A percentile compares a stretch with the other conserved stretches of the same genome.
Conservation (phyloP, 2,888 invertebrate species). For the Baccha elongata region DNA sequence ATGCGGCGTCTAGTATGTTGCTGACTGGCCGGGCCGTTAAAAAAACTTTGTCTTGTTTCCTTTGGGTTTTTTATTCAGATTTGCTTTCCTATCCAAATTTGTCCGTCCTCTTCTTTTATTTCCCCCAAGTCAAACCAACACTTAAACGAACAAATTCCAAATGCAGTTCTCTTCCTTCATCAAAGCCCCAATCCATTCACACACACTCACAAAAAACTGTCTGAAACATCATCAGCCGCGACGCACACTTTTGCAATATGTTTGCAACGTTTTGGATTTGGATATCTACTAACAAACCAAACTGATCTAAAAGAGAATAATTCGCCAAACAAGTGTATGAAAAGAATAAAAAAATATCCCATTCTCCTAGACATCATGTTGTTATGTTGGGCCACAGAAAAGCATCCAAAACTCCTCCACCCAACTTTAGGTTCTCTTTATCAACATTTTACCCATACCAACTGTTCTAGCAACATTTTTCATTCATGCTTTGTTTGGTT, state of each 20-base stretch:
- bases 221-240: constrained; percentile 35
- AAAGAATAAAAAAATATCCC: constrained; percentile 7
- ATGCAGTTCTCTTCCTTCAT: constrained; percentile 73
- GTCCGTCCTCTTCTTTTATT: constrained; percentile 71
- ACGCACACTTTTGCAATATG: constrained; percentile 46
- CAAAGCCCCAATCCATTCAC: constrained; percentile 17
- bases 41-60: constrained; percentile 60
- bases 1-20: constrained; percentile 72
- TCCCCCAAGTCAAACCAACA: constrained; percentile 38
- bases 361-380: constrained; percentile 35
- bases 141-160: constrained; percentile 48
- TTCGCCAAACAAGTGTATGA: constrained; percentile 40
- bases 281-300: constrained; percentile 25
- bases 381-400: constrained; percentile 27
- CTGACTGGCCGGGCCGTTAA: constrained; percentile 69
- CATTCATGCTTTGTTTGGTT: constrained; percentile 69
- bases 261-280: constrained; percentile 56
- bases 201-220: constrained; percentile 19
- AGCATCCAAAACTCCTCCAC: constrained; percentile 35
- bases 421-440: constrained; percentile 46
- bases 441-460: constrained; percentile 22
- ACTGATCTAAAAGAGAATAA: constrained; percentile 53
- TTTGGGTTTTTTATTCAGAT: constrained; percentile 53
- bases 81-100: constrained; percentile 61
- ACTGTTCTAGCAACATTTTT: constrained; percentile 62